Evolutionary conservation across 2,888 invertebrate species (phyloP), one percentile per base, ranked within the genome.

Genomic region (Terebella lapidaria): DNA sequence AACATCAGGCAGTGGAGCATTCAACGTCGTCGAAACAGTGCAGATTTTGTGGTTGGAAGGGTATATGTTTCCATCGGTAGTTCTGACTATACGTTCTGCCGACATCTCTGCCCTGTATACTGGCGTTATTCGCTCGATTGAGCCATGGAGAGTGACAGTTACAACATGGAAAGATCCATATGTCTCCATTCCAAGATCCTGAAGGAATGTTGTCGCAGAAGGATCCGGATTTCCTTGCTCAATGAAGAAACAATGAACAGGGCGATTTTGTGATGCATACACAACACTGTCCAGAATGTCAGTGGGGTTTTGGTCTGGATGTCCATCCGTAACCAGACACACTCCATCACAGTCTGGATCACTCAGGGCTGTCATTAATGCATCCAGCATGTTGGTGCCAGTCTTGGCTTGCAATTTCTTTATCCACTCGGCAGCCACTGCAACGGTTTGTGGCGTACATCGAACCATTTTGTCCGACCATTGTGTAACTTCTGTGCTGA

Each of bases 401-500:
- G 78, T 79, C 65, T 76, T 78, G 4, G 79, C 73, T 56, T 63
- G 63, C 2, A 79, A 67, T 22, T 72, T 68, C 24, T 68, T 69
- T 20, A 80, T 70, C 80, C 80, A 80, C 28, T 74, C 71, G 28
- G 68, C 66, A 15, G 79, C 79, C 1, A 78, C 75, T 15, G 70
- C 67, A 0, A 78, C 78, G 27, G 79, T 79, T 58, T 79, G 72
- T 25, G 75, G 75, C 0, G 74, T 74, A 64, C 79, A 79, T 46
- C 71, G 71, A 28, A 80, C 78, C 71, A 78, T 69, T 59, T 74
- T 73, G 62, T 78, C 77, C 2, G 79, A 72, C 80, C 80, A 80
- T 64, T 75, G 76, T 18, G 75, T 75, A 5, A 79, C 76, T 53
- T 75, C 71, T 2, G 76, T 74, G 65, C 76, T 79, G 65, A 79